Conservation (phyloP, 2,797 vertebrate species). For the Mustela erminea region DNA sequence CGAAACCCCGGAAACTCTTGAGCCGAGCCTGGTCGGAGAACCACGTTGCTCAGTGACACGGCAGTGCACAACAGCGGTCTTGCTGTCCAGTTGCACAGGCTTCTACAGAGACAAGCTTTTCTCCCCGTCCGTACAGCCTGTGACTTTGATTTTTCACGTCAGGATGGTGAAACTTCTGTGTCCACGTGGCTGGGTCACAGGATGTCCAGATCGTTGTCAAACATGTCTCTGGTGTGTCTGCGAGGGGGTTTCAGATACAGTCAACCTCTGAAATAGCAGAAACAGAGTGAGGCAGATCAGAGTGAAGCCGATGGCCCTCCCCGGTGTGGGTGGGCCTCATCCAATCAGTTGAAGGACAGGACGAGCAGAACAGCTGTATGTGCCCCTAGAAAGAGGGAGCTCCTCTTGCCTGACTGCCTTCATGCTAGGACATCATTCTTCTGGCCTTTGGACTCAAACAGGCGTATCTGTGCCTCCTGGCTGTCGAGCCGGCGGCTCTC, state of each 20-base stretch:
- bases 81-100: too few relatives aligned
- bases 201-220: neutral
- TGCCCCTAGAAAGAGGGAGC: neutral
- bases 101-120: too few relatives aligned
- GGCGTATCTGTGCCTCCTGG: neutral
- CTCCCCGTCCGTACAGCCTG: rapidly evolving
- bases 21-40: too few relatives aligned
- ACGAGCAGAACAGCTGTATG: rapidly evolving
- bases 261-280: neutral
- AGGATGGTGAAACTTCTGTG: too few relatives aligned
- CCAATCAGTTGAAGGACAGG: rapidly evolving
- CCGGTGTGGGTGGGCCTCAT: rapidly evolving
- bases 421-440: rapidly evolving
- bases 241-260: neutral
- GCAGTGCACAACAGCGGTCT: neutral
- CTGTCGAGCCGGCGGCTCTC: too few relatives aligned
- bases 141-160: neutral
- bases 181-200: neutral
- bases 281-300: neutral
- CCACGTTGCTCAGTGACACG: rapidly evolving
- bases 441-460: neutral
- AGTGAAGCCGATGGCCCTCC: too few relatives aligned
- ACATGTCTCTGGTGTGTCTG: neutral
- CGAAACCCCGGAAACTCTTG: too few relatives aligned
- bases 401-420: rapidly evolving